These are phyloP conservation scores for Meleagris gallopavo DNA, from an alignment of 2,113 vertebrate genomes.

Conservation along the genomic window DNA sequence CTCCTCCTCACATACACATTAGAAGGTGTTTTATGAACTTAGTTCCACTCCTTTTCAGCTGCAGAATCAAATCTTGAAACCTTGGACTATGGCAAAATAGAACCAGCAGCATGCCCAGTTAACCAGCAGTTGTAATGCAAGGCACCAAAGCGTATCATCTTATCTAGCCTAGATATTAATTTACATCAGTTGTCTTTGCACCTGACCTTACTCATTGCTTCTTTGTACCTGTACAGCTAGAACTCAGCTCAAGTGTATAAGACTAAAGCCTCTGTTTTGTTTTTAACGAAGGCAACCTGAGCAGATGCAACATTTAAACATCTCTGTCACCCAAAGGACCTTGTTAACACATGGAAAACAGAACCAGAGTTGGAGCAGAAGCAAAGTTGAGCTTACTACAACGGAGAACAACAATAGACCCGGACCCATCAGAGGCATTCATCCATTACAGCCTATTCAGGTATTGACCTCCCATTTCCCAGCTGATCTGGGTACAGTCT, in stretches of 20 bases:
- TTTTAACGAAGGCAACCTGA: not conserved
- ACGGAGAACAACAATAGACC: not conserved
- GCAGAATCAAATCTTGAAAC: not conserved
- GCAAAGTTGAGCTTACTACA: not conserved
- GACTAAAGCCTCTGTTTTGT: not conserved
- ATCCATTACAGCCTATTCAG: not conserved
- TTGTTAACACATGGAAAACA: not conserved
- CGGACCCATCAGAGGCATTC: not conserved
- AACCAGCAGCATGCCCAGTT: not conserved
- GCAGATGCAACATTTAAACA: not conserved
- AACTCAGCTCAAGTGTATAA: not conserved
- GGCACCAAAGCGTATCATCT: not conserved
- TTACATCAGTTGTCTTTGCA: not conserved
- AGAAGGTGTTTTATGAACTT: not conserved
- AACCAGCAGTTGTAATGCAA: not conserved
- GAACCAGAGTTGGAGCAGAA: not conserved
- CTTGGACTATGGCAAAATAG: not conserved
- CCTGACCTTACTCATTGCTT: not conserved
- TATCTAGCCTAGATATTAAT: not conserved
- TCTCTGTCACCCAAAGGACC: not conserved
- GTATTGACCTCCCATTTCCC: rapidly evolving
- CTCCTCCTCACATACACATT: not conserved
- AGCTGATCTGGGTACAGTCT: not conserved
- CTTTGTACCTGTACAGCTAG: no score
- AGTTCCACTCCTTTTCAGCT: not conserved